These are phyloP conservation scores for Temnothorax longispinosus DNA, from an alignment of 1,140 invertebrate genomes.

Conservation along the genomic window DNA sequence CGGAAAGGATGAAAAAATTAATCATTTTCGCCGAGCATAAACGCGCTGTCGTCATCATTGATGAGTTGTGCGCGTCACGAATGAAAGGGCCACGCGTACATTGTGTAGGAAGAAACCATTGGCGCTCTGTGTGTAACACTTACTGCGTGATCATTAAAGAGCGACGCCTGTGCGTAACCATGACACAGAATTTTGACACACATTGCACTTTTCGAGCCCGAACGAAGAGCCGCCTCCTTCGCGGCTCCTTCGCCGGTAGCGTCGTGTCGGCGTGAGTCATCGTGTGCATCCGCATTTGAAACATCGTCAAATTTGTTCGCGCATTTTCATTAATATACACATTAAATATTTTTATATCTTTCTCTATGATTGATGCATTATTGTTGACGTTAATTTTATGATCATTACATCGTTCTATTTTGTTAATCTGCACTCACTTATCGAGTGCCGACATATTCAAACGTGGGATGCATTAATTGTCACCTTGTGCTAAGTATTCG, in stretches of 20 bases:
- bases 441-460: background rate
- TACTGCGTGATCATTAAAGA: conserved; percentile 55
- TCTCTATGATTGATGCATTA: background rate
- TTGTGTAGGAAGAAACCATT: conserved; percentile 53
- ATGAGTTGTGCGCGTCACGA: background rate
- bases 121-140: conserved; percentile 22
- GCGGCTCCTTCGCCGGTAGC: conserved; percentile 18
- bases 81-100: conserved; percentile 1
- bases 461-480: background rate
- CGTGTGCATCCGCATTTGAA: background rate
- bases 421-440: background rate
- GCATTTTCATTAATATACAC: background rate
- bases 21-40: background rate
- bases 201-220: conserved; percentile 50
- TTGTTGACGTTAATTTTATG: background rate
- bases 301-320: background rate
- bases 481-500: background rate
- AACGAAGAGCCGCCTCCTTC: conserved; percentile 37
- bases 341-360: background rate
- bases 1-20: background rate
- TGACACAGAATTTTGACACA: conserved; percentile 67
- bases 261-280: conserved; percentile 16
- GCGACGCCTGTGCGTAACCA: conserved; percentile 58
- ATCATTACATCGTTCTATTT: background rate
- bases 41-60: background rate